Base-by-base conservation (phyloP, 2,113 vertebrate species). In the Salvelinus namaycush region DNA sequence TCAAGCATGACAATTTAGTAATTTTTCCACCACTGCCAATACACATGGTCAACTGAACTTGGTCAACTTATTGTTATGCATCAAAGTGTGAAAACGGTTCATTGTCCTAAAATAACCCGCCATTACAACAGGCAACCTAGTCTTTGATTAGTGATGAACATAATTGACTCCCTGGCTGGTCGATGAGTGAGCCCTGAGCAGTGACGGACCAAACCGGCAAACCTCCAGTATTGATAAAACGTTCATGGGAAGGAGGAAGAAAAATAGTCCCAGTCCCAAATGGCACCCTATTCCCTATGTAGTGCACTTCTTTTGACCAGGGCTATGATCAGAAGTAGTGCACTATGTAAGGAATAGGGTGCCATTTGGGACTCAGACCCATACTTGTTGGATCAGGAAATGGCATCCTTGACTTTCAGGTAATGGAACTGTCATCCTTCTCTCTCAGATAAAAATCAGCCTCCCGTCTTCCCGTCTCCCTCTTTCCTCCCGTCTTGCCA, bases 351-450 rank as follows among this genome's bases (percentile, higher is more conserved):
- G 60, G n/a, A 64, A 64, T 22, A 64, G 20, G 8, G 12, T 26
- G 6, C 1, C 22, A 18, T 54, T 54, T 54, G 51, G 16, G 51
- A 5, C 51, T 9, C 2, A 44, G 39, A 0, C 39, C 39, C 60
- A 39, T 82, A 81, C 84, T 86, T 86, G 87, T 84, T 83, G 85
- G 85, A 91, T 89, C 85, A 85, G 83, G 82, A 77, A 85, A 86
- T 18, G 69, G 82, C 85, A 79, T 87, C 83, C 81, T 81, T 77
- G 78, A 87, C 88, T 90, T 83, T 76, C 80, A 81, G 87, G 88
- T 93, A 90, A 94, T 92, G 90, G 92, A 93, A 91, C 92, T 91
- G 90, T 93, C 92, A 93, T 93, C 90, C 86, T 89, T 87, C 79
- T 67, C 20, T 24, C 57, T 26, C 67, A 74, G 70, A 77, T 74